Conservation (phyloP, 2,797 vertebrate species). For the Hafferia zeledoni region DNA sequence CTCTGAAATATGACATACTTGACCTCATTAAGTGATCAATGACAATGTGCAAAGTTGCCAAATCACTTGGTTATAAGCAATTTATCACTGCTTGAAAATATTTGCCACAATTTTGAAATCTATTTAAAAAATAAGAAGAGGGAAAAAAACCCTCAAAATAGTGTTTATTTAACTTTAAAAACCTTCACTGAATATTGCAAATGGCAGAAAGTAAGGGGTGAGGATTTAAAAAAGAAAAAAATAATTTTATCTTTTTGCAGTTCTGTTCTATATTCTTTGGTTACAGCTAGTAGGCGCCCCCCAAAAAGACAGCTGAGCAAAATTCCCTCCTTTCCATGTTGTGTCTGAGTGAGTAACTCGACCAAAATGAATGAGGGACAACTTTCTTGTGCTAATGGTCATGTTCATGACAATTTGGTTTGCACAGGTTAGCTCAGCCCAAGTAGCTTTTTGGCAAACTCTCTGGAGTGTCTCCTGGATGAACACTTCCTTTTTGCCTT, state of each 20-base stretch:
- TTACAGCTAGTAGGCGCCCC: background rate
- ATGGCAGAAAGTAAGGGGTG: background rate
- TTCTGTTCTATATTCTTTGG: background rate
- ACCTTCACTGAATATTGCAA: background rate
- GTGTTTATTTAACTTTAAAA: background rate
- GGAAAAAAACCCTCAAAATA: accelerated
- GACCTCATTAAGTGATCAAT: background rate
- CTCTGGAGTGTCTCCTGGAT: background rate
- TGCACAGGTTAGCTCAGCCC: background rate
- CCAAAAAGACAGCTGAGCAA: background rate
- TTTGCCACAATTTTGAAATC: background rate
- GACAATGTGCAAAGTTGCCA: background rate
- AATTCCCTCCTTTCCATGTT: background rate
- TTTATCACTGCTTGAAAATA: background rate
- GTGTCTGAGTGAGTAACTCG: background rate
- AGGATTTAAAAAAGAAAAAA: too few species aligned
- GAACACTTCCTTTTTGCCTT: background rate
- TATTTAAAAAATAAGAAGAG: background rate
- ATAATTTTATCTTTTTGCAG: background rate
- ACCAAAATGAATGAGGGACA: background rate
- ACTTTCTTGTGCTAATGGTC: background rate
- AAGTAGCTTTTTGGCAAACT: background rate
- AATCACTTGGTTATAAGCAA: background rate
- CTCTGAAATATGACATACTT: background rate
- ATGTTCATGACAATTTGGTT: background rate